Evolutionary conservation across 2,797 vertebrate species (phyloP), one percentile per base, ranked within the genome.

Genomic region (Neosalanx taihuensis): DNA sequence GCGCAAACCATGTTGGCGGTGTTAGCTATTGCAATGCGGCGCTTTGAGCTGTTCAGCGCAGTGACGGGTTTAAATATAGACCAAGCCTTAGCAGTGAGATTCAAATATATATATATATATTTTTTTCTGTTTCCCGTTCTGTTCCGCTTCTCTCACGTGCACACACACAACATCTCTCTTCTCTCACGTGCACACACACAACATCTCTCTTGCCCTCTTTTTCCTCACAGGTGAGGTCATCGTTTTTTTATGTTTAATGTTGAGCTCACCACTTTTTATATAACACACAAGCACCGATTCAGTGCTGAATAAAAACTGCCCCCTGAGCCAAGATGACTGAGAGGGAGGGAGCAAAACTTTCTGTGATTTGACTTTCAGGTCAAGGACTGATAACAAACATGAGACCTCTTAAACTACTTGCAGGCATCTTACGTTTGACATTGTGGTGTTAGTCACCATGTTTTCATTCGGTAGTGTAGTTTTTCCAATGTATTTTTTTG

Each of bases 11-110:
- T 26, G 46, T 62, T 70, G 63, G 58, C 58, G 62, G 29, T 67
- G 31, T 57, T 30, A 20, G 60, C 4, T 12, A 18, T 29, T 57
- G 30, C n/a, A n/a, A 56, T 6, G 29, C n/a, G 1, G 56, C 41
- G 64, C 23, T 56, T 30, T 29, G 49, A 68, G n/a, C 49, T 64
- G 56, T 23, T 46, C 35, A 62, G 62, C 17, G 35, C 33, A 63
- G 69, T n/a, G 53, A 70, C 63, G n/a, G 56, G 71, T 67, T 70
- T 70, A 61, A 61, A 58, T 73, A 37, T 70, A 67, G 68, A 56
- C n/a, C 10, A 33, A 20, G 17, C 46, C 46, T 57, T 33, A 20
- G 60, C 66, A 46, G 31, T 17, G 29, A 26, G 29, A 64, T 63
- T 41, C 66, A 23, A 64, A 72, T 26, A 26, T 26, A 26, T 26